A percentile compares a stretch with the other conserved stretches of the same genome.
These are phyloP conservation scores for Cyaniris semiargus DNA, from an alignment of 2,888 invertebrate genomes.

Conservation along the genomic window DNA sequence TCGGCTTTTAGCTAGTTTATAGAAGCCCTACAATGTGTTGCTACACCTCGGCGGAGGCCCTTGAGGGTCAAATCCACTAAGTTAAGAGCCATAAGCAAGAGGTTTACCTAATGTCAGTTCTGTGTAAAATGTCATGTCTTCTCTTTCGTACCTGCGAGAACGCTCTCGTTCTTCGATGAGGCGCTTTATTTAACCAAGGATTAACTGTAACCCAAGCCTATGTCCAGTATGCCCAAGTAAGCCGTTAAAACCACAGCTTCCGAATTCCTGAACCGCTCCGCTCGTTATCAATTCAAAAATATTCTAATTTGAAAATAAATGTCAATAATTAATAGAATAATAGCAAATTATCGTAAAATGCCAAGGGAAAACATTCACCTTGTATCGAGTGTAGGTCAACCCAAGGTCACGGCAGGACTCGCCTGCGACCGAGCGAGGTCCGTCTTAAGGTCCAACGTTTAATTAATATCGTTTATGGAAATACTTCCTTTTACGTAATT, in stretches of 20 bases:
- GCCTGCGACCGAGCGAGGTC: conserved; percentile 1
- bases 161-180: too few species aligned
- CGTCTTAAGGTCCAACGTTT: conserved; percentile 22
- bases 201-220: not conserved
- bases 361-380: conserved; percentile 34
- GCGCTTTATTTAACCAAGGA: not conserved
- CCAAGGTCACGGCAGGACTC: conserved; percentile 33
- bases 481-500: conserved; percentile 17
- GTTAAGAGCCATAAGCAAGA: not conserved
- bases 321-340: not conserved
- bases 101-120: not conserved
- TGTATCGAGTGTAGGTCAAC: conserved; percentile 31
- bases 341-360: conserved; percentile 26
- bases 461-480: conserved; percentile 19
- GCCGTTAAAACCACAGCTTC: not conserved
- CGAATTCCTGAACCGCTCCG: not conserved
- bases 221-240: too few species aligned
- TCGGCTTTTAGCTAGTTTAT: too few species aligned
- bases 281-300: not conserved
- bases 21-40: not conserved
- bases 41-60: too few species aligned
- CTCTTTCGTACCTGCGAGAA: not conserved
- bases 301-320: not conserved
- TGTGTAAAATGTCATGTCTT: not conserved
- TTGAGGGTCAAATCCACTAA: not conserved